A percentile compares a stretch with the other conserved stretches of the same genome.
These are phyloP conservation scores for Discoglossus pictus DNA, from an alignment of 2,797 vertebrate species.

Conservation along the genomic window DNA sequence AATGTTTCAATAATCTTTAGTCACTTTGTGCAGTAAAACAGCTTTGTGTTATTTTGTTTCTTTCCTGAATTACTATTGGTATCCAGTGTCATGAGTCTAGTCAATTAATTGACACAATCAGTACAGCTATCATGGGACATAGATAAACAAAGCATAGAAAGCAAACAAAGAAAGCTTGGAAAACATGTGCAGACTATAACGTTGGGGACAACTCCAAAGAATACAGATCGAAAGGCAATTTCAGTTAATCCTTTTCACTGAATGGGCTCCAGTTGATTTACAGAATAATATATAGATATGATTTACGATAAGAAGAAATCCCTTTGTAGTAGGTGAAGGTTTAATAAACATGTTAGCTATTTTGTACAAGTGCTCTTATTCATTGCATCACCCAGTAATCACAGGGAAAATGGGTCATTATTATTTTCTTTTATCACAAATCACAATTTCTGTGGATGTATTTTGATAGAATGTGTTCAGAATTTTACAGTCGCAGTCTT, in stretches of 20 bases:
- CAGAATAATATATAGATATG: background rate
- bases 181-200: background rate
- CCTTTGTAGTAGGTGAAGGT: too few relatives aligned
- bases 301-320: background rate
- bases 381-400: too few relatives aligned
- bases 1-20: slow-evolving; percentile 7
- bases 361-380: too few relatives aligned
- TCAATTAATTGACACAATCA: slow-evolving; percentile 8
- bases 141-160: background rate
- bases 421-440: too few relatives aligned
- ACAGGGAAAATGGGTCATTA: too few relatives aligned
- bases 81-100: background rate
- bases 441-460: too few relatives aligned
- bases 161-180: background rate
- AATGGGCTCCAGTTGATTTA: background rate
- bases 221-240: slow-evolving; percentile 16
- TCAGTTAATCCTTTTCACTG: slow-evolving; percentile 9
- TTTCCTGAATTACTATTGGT: background rate
- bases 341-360: too few relatives aligned
- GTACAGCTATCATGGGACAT: background rate
- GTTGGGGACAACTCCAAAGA: slow-evolving; percentile 4
- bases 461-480: too few relatives aligned
- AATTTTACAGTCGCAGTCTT: too few relatives aligned
- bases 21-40: background rate
- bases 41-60: too few relatives aligned